These are phyloP conservation scores for Gnatocerus cornutus DNA, from an alignment of 2,888 invertebrate species.

Conservation along the genomic window DNA sequence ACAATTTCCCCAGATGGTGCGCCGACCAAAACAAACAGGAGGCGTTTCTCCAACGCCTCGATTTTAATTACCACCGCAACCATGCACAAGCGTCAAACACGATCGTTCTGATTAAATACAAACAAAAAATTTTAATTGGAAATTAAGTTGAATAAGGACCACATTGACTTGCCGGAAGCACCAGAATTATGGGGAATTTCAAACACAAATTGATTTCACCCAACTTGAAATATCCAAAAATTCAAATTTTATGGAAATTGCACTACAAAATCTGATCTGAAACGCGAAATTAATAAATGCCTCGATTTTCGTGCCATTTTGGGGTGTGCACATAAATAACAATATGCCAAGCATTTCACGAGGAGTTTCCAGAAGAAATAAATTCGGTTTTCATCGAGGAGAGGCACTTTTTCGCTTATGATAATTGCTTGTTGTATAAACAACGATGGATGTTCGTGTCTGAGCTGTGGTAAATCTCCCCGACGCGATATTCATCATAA, in stretches of 20 bases:
- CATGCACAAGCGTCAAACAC: slow-evolving; percentile 26
- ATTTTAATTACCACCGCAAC: slow-evolving; percentile 28
- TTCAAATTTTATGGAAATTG: too few relatives aligned
- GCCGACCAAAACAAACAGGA: slow-evolving; percentile 34
- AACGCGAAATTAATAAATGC: slow-evolving; percentile 12
- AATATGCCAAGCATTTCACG: slow-evolving; percentile 18
- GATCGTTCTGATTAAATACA: slow-evolving; percentile 22
- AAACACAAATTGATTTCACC: too few relatives aligned
- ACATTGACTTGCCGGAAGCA: background rate
- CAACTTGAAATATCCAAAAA: too few relatives aligned
- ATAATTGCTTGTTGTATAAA: slow-evolving; percentile 36
- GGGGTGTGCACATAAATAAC: slow-evolving; percentile 23
- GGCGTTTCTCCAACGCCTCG: slow-evolving; percentile 1
- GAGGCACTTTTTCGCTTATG: slow-evolving; percentile 38
- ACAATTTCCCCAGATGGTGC: slow-evolving; percentile 65
- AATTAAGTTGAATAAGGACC: slow-evolving; percentile 12
- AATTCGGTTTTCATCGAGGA: slow-evolving; percentile 34
- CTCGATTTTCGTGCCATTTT: slow-evolving; percentile 8
- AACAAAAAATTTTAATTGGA: slow-evolving; percentile 33
- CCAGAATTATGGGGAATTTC: too few relatives aligned
- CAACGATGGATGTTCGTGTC: slow-evolving; percentile 27
- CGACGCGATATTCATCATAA: slow-evolving; percentile 2
- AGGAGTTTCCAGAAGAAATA: slow-evolving; percentile 27
- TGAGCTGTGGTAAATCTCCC: slow-evolving; percentile 9
- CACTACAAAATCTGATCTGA: too few relatives aligned